Evolutionary conservation across 2,797 vertebrate species (phyloP), one percentile per base, ranked within the genome.

Genomic region (Myotis myotis): DNA sequence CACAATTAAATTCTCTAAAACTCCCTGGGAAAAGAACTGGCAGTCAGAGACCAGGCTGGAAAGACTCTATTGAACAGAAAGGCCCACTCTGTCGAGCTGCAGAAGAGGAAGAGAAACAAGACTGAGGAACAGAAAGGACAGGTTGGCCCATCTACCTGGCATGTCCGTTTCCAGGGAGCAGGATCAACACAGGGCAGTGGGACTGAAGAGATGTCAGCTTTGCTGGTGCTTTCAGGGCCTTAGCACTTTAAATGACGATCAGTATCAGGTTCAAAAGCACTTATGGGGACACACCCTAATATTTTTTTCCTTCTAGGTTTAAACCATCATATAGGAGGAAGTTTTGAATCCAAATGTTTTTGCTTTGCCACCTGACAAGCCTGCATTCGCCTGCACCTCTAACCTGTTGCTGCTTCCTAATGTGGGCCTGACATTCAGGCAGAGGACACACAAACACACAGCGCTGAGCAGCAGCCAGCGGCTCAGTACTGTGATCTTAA

Each of bases 1-100:
- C 62, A 89, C 81, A 84, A 93, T 70, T 91, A 70, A 78, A 38
- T 84, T 51, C 91, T 66, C 83, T 78, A 87, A 70, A 57, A 74
- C 60, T 90, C 93, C 60, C 78, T 75, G 68, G 53, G 86, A 84
- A 94, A 94, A 93, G 79, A 78, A 79, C 4, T 25, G 28, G 66
- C 76, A 81, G 51, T 83, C 38, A 60, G 55, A 47, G 91, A 95
- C 72, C 30, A 80, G 8, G 53, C 76, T 60, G 84, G 62, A 71
- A 89, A 71, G n/a, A 47, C 91, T 66, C 38, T 41, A 74, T 11
- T 38, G 72, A n/a, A 82, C 51, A 71, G 25, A 85, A 87, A 66
- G 20, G 38, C 19, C 57, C 76, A 15, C 71, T 62, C 72, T 88
- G 78, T 47, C 23, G 25, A 25, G 28, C 25, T 28, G 57, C 33